A percentile compares a stretch with the other conserved stretches of the same genome.
Evolutionary conservation across 2,113 vertebrate genomes (phyloP).

Genomic region (Charadrius vociferus): DNA sequence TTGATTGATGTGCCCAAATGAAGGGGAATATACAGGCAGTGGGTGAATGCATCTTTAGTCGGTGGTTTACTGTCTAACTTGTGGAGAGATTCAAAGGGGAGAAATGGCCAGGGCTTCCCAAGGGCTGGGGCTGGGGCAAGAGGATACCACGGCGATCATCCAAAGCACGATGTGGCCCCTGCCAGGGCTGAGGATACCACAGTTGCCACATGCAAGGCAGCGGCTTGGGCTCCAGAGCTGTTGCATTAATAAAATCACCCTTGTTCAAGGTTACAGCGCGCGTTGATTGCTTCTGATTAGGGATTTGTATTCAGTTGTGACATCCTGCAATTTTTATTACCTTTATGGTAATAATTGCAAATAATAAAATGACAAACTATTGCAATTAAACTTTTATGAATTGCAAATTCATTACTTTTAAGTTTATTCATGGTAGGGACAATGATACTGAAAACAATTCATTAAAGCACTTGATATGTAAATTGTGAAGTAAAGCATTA

Average conservation of each 20-base stretch:
- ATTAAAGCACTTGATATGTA: conserved; percentile 61
- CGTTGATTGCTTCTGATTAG: conserved; percentile 57
- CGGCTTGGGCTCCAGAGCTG: background rate
- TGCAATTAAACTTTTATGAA: conserved; percentile 65
- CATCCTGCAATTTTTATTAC: conserved; percentile 54
- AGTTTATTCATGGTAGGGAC: conserved; percentile 52
- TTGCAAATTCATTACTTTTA: conserved; percentile 59
- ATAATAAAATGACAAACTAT: conserved; percentile 66
- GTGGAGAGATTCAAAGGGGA: background rate
- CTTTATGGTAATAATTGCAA: conserved; percentile 55
- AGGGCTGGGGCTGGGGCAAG: background rate
- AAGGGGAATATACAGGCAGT: background rate
- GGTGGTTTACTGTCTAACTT: background rate
- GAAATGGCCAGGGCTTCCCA: background rate
- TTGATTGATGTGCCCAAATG: background rate
- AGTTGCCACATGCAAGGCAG: background rate
- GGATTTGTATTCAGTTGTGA: conserved; percentile 65
- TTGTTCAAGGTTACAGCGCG: background rate
- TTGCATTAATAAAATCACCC: conserved; percentile 15
- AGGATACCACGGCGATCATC: rapidly evolving
- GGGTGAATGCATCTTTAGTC: background rate
- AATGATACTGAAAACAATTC: conserved; percentile 53
- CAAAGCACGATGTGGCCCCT: rapidly evolving
- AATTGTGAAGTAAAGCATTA: conserved; percentile 34
- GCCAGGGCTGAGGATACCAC: background rate